A percentile compares a stretch with the other conserved stretches of the same genome.
These are phyloP conservation scores for Eremophila alpestris DNA, from an alignment of 2,797 vertebrate species.

Conservation along the genomic window DNA sequence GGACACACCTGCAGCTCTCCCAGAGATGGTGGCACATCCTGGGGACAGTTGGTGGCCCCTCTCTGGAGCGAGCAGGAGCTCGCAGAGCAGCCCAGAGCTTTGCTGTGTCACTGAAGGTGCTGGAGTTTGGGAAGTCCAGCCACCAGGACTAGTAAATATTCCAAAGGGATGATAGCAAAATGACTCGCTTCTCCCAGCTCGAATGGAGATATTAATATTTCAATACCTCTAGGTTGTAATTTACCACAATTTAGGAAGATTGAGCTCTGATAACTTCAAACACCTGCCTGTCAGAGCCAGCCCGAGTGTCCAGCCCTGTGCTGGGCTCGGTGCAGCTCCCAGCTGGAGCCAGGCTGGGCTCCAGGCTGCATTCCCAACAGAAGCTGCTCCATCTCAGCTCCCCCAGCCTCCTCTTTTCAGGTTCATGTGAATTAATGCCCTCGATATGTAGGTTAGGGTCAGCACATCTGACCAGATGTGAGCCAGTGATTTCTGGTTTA, in stretches of 20 bases:
- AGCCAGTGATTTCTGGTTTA: conserved; percentile 77
- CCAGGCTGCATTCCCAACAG: neutral
- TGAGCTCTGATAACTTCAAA: conserved; percentile 15
- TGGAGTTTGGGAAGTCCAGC: neutral
- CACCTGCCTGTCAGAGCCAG: neutral
- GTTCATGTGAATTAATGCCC: conserved; percentile 38
- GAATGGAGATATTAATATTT: conserved; percentile 50
- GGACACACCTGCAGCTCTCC: neutral
- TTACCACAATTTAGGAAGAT: conserved; percentile 42
- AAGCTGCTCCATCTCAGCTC: neutral
- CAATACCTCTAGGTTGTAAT: conserved; percentile 58
- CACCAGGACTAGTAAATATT: conserved; percentile 12
- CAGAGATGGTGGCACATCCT: rapidly evolving
- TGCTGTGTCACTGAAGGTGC: neutral
- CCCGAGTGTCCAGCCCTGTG: neutral
- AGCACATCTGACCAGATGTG: conserved; percentile 75
- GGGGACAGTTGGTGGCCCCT: neutral
- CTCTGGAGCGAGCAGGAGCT: neutral
- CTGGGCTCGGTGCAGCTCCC: neutral
- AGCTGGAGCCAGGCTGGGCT: neutral
- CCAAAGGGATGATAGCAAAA: conserved; percentile 2
- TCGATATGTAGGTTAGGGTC: conserved; percentile 69
- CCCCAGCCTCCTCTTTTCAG: neutral
- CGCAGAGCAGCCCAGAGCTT: rapidly evolving
- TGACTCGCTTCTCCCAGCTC: conserved; percentile 29